Conservation (phyloP, 1,140 invertebrate genomes). For the Bactericera cockerelli region DNA sequence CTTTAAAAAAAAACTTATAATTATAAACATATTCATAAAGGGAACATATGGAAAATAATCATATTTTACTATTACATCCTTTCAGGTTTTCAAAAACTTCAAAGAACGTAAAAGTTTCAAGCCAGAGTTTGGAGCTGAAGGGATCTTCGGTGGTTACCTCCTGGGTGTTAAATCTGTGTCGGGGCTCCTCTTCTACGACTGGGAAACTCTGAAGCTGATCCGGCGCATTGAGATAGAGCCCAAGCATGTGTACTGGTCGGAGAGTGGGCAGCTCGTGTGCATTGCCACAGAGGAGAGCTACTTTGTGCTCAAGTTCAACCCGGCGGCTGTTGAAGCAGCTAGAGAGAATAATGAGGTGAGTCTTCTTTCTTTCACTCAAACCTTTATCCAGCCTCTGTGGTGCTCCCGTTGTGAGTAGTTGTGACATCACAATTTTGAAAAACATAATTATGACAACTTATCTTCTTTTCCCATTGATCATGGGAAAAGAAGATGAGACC, state of each 20-base stretch:
- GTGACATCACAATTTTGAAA: no score
- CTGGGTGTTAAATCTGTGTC: conserved; percentile 86
- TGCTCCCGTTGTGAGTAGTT: no score
- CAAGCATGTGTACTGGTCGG: conserved; percentile 90
- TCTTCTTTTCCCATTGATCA: no score
- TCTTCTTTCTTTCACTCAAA: no score
- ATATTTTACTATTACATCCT: no score
- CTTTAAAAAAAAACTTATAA: no score
- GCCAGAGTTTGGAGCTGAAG: conserved; percentile 89
- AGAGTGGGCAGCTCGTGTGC: conserved; percentile 85
- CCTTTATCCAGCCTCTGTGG: no score
- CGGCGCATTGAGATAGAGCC: conserved; percentile 92
- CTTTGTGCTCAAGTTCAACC: conserved; percentile 84
- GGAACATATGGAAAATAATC: no score
- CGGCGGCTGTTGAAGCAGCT: conserved; percentile 54
- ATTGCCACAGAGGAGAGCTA: conserved; percentile 92
- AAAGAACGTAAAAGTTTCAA: conserved; percentile 93
- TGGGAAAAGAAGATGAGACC: no score
- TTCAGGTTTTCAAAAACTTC: conserved; percentile 75
- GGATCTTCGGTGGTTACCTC: conserved; percentile 91
- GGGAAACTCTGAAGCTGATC: conserved; percentile 84
- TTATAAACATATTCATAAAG: no score
- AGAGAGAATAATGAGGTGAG: conserved; percentile 17
- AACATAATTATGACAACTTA: no score
- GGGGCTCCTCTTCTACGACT: conserved; percentile 91